Evolutionary conservation across 2,113 vertebrate genomes (phyloP), one percentile per base, ranked within the genome.

Genomic region (Rhynchopsitta pachyrhyncha): DNA sequence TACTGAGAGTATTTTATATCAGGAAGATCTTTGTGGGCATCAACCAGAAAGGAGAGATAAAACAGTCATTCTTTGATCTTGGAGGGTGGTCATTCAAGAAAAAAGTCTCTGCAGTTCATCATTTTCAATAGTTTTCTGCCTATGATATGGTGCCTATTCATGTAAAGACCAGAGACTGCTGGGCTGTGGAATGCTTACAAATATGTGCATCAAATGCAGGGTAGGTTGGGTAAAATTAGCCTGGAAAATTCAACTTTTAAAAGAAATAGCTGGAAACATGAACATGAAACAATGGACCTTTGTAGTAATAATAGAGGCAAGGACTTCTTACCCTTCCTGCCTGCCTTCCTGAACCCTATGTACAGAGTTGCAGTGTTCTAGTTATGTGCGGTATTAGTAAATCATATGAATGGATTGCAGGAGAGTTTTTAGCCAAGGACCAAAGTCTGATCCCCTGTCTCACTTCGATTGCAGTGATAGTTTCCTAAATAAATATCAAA

Each of bases 41-140:
- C 73, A 81, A 7, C 52, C 64, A 93, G 74, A 82, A 94, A 92
- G 81, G 37, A 79, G 57, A 89, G 90, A 62, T 62, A 35, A 89
- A 94, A 88, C 73, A 55, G 18, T 86, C 47, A 3, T 87, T 82
- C 92, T 90, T 93, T 95, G 91, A 82, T 92, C 88, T 69, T 88
- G 59, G 66, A 90, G 80, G 80, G 88, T 85, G 77, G 62, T 71
- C 74, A 76, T 76, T 91, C 50, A 59, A 77, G 68, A 81, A 49
- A 87, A 70, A 89, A 77, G 31, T 50, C 90, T 88, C 53, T 82
- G 35, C 44, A 69, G 57, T 85, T 91, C 53, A 31, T 90, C 6
- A 66, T 93, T 91, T 94, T 91, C 80, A 59, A 41, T 62, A 44
- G 76, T 52, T 89, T 80, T 47, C 77, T 86, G 57, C 35, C 66